phyloP scores from a whole-genome alignment of 2,888 invertebrate genomes.

The Cheilosia impressa region DNA sequence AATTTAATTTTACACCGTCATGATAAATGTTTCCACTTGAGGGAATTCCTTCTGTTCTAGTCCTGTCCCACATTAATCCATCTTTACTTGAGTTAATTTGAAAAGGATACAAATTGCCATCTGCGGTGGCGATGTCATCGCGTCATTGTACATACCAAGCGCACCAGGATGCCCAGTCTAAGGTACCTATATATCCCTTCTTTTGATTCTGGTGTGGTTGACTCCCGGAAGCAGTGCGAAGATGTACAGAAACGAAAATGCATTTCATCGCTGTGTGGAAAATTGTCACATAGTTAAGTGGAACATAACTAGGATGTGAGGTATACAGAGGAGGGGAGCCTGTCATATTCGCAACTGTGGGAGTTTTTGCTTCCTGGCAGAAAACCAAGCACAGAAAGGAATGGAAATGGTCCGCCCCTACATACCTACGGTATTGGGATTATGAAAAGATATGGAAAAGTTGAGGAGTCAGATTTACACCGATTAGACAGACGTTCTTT shows the following conservation, averaged over 20 bases:
- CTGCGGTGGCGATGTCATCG: constrained; percentile 33
- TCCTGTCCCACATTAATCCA: constrained; percentile 61
- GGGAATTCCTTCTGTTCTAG: constrained; percentile 36
- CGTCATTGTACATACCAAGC: not conserved
- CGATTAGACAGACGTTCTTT: too few species aligned
- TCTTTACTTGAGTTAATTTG: constrained; percentile 69
- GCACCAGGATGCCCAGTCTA: constrained; percentile 18
- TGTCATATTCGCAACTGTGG: constrained; percentile 54
- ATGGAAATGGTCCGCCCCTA: too few species aligned
- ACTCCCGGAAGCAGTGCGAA: constrained; percentile 61
- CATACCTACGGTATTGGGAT: too few species aligned
- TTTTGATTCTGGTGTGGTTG: not conserved
- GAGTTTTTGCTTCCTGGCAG: constrained; percentile 29
- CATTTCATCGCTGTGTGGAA: constrained; percentile 67
- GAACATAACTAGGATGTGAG: constrained; percentile 29
- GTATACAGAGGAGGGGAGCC: not conserved
- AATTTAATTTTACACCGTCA: constrained; percentile 7
- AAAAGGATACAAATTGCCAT: constrained; percentile 70
- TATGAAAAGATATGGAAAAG: too few species aligned
- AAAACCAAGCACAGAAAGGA: not conserved
- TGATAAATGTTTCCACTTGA: constrained; percentile 52
- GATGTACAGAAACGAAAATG: constrained; percentile 62
- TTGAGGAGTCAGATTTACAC: too few species aligned
- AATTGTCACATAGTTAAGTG: constrained; percentile 64
- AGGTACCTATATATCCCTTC: constrained; percentile 11